Conservation (phyloP, 2,113 vertebrate species). For the Ceyx margarethae region DNA sequence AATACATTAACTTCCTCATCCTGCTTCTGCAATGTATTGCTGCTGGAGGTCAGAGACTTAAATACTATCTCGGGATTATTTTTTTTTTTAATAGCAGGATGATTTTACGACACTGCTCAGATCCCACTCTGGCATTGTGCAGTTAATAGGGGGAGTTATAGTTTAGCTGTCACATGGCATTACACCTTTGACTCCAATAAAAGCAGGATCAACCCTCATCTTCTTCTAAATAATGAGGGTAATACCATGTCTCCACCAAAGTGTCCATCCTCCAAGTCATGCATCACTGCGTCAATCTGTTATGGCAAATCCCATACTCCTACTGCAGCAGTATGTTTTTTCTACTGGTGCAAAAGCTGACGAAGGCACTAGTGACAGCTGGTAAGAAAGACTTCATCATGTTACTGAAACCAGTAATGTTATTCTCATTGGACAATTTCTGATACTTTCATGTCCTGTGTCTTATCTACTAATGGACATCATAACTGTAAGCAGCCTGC, state of each 20-base stretch:
- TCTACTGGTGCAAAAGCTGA: not conserved
- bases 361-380: not conserved
- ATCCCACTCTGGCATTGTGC: not conserved
- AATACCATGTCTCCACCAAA: not conserved
- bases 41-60: not conserved
- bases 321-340: not conserved
- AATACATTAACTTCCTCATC: not conserved
- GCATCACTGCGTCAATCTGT: not conserved
- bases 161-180: not conserved
- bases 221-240: not conserved
- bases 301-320: not conserved
- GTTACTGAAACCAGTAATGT: not conserved
- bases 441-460: not conserved
- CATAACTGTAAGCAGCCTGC: not conserved
- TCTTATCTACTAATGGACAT: not conserved
- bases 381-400: not conserved
- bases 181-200: not conserved
- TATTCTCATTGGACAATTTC: not conserved
- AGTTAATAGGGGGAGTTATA: constrained; percentile 16
- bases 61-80: not conserved
- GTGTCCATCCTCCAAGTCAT: not conserved
- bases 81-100: not conserved
- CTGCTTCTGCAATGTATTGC: not conserved
- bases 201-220: not conserved
- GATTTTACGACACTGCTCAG: not conserved